These are phyloP conservation scores for Neosilurus mollespiculum DNA, from an alignment of 2,797 vertebrate genomes.

Conservation along the genomic window DNA sequence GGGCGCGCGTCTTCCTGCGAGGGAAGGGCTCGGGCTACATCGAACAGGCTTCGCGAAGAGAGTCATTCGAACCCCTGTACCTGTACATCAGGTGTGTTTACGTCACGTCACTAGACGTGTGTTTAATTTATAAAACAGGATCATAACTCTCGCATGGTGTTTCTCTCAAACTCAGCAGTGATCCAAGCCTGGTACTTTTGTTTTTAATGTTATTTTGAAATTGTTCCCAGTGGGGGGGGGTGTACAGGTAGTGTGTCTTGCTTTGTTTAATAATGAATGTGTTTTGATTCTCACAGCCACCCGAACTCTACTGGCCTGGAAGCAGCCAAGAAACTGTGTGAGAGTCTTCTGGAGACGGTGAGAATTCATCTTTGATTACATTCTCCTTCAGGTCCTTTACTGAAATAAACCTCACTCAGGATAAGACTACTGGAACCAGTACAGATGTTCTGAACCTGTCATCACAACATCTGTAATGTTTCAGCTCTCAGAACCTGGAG, in stretches of 20 bases:
- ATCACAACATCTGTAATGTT: background rate
- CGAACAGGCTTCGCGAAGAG: conserved; percentile 79
- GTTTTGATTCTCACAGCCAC: conserved; percentile 67
- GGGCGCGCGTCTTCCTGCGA: conserved; percentile 78
- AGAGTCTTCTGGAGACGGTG: conserved; percentile 79
- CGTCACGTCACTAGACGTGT: background rate
- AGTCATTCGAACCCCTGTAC: conserved; percentile 82
- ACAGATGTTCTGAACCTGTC: too few relatives aligned
- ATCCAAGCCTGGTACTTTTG: too few relatives aligned
- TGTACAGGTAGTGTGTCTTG: too few relatives aligned
- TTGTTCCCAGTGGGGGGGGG: too few relatives aligned
- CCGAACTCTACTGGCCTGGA: conserved; percentile 76
- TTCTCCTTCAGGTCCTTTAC: background rate
- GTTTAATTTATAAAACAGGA: background rate
- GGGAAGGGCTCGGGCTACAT: conserved; percentile 81
- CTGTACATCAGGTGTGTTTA: conserved; percentile 77
- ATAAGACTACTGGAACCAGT: background rate
- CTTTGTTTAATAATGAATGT: background rate
- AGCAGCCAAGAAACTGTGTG: conserved; percentile 77
- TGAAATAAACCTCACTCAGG: background rate
- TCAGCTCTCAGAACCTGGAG: background rate
- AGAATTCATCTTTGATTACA: conserved; percentile 40
- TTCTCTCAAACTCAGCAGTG: too few relatives aligned
- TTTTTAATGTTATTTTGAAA: too few relatives aligned
- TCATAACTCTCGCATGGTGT: too few relatives aligned